Percentiles rank a stretch among this genome's conserved stretches.
phyloP scores from a whole-genome alignment of 2,797 vertebrate genomes.

The Bufotes viridis region DNA sequence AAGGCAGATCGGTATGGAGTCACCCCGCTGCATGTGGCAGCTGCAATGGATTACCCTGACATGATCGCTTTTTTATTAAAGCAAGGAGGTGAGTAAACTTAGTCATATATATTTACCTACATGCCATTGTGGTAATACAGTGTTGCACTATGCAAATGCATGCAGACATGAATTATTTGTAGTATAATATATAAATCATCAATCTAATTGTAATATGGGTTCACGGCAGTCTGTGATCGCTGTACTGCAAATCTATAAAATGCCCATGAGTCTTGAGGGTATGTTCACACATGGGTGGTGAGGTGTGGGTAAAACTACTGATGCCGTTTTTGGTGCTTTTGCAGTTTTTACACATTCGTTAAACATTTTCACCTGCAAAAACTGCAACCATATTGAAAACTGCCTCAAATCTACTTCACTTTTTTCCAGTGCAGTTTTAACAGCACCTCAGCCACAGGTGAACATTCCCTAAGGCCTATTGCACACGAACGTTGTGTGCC shows the following conservation, averaged over 20 bases:
- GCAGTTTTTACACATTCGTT: too few relatives aligned
- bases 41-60: slow-evolving; percentile 59
- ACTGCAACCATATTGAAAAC: too few relatives aligned
- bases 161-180: neutral
- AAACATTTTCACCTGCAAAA: too few relatives aligned
- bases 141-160: neutral
- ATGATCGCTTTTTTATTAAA: slow-evolving; percentile 58
- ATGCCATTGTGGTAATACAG: neutral
- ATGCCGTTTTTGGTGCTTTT: too few relatives aligned
- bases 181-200: neutral
- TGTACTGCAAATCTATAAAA: neutral
- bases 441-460: too few relatives aligned
- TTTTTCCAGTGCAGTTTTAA: too few relatives aligned
- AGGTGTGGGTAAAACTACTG: too few relatives aligned
- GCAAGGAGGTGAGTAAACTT: slow-evolving; percentile 42
- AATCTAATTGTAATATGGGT: neutral
- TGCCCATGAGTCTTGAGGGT: too few relatives aligned
- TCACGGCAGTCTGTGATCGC: neutral
- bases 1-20: slow-evolving; percentile 49
- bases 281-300: too few relatives aligned
- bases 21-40: slow-evolving; percentile 61
- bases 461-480: too few relatives aligned
- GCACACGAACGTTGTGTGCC: too few relatives aligned
- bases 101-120: neutral
- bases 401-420: too few relatives aligned